Evolutionary conservation across 2,888 invertebrate species (phyloP).

Genomic region (Xestia rhomboidea): DNA sequence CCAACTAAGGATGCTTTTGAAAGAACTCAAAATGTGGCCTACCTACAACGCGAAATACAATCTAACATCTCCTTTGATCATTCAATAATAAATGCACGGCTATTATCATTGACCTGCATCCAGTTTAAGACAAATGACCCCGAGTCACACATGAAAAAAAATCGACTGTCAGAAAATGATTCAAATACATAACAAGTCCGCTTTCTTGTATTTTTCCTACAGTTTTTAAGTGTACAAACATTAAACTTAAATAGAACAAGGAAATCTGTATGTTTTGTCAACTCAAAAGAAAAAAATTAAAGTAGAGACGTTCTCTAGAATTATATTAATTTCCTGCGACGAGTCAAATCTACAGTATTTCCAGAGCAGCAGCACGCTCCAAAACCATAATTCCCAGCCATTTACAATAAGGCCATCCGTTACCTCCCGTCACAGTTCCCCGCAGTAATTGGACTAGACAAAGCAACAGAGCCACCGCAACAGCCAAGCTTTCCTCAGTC

Average conservation of each 20-base stretch:
- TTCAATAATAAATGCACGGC: too few relatives aligned
- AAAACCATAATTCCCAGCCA: conserved; percentile 1
- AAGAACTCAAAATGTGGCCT: too few relatives aligned
- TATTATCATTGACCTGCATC: too few relatives aligned
- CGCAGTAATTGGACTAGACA: conserved; percentile 55
- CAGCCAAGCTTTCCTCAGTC: conserved; percentile 24
- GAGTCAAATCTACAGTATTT: conserved; percentile 3
- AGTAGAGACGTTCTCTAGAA: not conserved
- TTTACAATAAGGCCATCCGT: conserved; percentile 18
- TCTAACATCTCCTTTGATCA: too few relatives aligned
- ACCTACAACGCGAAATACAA: too few relatives aligned
- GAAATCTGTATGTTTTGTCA: not conserved
- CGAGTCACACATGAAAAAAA: too few relatives aligned
- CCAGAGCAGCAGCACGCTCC: not conserved
- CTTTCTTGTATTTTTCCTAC: not conserved
- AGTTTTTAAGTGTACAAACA: not conserved
- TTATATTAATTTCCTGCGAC: not conserved
- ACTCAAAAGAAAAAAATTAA: not conserved
- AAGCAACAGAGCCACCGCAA: conserved; percentile 34
- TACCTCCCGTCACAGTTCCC: conserved; percentile 16
- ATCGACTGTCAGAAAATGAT: not conserved
- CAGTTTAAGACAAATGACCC: too few relatives aligned
- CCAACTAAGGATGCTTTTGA: too few relatives aligned
- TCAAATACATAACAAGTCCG: not conserved
- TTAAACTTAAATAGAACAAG: not conserved